A percentile compares a stretch with the other conserved stretches of the same genome.
Evolutionary conservation across 1,140 invertebrate species (phyloP).

Genomic region (Acarapis woodi): DNA sequence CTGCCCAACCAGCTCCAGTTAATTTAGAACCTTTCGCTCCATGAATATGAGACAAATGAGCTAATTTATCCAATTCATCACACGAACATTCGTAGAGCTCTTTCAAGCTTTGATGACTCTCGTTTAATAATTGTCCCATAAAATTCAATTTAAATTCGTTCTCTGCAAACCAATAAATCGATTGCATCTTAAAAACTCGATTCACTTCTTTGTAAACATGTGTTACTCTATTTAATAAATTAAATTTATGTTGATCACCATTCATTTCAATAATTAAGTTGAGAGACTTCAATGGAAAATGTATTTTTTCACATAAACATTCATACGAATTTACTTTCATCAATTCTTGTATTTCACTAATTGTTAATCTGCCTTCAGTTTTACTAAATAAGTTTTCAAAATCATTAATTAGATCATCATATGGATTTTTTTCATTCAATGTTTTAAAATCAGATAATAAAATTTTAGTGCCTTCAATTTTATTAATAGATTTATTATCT

Average conservation of each 20-base stretch:
- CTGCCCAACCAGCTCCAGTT: slow-evolving; percentile 55
- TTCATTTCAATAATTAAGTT: background rate
- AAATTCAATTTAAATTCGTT: slow-evolving; percentile 19
- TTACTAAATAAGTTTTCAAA: no score
- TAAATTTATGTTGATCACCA: slow-evolving; percentile 24
- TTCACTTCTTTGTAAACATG: slow-evolving; percentile 53
- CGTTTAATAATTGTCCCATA: slow-evolving; percentile 55
- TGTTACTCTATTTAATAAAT: slow-evolving; percentile 44
- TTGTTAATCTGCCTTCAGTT: background rate
- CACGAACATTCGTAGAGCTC: slow-evolving; percentile 82
- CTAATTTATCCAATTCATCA: slow-evolving; percentile 49
- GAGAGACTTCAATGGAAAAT: no score
- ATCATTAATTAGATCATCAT: background rate
- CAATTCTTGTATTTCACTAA: background rate
- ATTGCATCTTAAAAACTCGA: slow-evolving; percentile 41
- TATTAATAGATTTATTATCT: background rate
- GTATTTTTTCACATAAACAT: no score
- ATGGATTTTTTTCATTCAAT: background rate
- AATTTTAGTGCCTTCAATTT: background rate
- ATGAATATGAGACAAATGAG: slow-evolving; percentile 35
- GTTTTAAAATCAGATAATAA: slow-evolving; percentile 1
- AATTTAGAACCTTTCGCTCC: slow-evolving; percentile 52
- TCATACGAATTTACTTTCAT: no score
- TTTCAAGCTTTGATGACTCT: slow-evolving; percentile 54
- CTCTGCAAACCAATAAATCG: slow-evolving; percentile 18